phyloP scores from a whole-genome alignment of 2,888 invertebrate species.

The Lydus trimaculatus region DNA sequence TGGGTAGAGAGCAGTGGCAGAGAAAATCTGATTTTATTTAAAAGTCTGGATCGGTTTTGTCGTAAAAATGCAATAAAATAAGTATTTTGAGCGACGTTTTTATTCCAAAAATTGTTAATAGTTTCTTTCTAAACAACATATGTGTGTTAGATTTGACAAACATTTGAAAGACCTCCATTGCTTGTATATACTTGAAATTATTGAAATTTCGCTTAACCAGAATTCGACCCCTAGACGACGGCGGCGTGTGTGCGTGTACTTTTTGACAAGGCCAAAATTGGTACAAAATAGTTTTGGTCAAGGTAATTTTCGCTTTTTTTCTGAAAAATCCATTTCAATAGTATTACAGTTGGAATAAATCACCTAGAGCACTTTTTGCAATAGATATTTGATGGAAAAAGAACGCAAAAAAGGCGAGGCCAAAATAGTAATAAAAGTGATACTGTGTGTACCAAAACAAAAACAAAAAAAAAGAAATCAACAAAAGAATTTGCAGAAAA shows the following conservation, averaged over 20 bases:
- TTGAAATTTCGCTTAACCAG: not conserved
- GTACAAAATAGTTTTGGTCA: too few species aligned
- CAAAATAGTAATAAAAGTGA: slow-evolving; percentile 14
- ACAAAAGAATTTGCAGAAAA: not conserved
- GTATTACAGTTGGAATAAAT: too few species aligned
- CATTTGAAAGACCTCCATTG: too few species aligned
- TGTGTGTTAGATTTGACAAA: too few species aligned
- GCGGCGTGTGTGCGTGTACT: too few species aligned
- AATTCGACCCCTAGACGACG: too few species aligned
- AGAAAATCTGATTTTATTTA: not conserved
- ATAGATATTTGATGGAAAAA: slow-evolving; percentile 14
- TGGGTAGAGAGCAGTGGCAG: not conserved
- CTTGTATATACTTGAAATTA: not conserved
- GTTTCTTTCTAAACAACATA: not conserved
- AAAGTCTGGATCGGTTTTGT: not conserved
- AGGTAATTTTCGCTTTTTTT: not conserved
- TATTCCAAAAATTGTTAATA: not conserved
- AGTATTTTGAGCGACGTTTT: slow-evolving; percentile 19
- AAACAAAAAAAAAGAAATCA: not conserved
- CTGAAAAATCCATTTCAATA: not conserved
- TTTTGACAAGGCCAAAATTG: too few species aligned
- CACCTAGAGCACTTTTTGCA: slow-evolving; percentile 27
- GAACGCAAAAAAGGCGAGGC: not conserved
- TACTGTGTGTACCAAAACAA: slow-evolving; percentile 12
- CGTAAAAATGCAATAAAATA: slow-evolving; percentile 21